These are phyloP conservation scores for Chrysogorgia sp. DNA, from an alignment of 92 coral and sea anemone genomes.

Conservation along the genomic window DNA sequence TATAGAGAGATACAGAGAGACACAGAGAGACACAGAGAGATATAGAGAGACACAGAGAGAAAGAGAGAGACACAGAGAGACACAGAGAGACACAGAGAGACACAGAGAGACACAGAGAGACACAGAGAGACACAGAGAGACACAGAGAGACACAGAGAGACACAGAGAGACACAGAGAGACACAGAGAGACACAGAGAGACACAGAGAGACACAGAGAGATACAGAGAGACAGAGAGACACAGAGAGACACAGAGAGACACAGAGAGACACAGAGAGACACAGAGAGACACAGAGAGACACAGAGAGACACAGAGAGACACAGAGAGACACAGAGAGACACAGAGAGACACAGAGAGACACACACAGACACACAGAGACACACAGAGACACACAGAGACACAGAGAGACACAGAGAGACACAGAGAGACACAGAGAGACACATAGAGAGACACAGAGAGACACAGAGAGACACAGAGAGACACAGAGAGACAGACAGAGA, in stretches of 20 bases:
- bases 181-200: too few relatives aligned
- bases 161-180: too few relatives aligned
- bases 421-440: neutral
- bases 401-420: neutral
- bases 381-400: neutral
- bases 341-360: neutral
- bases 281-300: neutral
- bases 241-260: neutral
- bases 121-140: too few relatives aligned
- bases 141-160: too few relatives aligned
- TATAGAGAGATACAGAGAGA: too few relatives aligned
- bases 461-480: neutral
- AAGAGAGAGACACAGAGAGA: too few relatives aligned
- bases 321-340: neutral
- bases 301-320: constrained; percentile 1
- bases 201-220: too few relatives aligned
- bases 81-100: too few relatives aligned
- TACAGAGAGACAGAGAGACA: too few relatives aligned
- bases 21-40: too few relatives aligned
- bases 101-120: too few relatives aligned
- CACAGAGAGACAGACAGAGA: neutral
- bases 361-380: neutral
- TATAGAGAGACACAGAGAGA: too few relatives aligned
- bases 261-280: neutral
- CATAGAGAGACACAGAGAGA: neutral